A percentile compares a stretch with the other conserved stretches of the same genome.
Conservation (phyloP, 1,140 invertebrate genomes). For the Chironomus striatipennis region DNA sequence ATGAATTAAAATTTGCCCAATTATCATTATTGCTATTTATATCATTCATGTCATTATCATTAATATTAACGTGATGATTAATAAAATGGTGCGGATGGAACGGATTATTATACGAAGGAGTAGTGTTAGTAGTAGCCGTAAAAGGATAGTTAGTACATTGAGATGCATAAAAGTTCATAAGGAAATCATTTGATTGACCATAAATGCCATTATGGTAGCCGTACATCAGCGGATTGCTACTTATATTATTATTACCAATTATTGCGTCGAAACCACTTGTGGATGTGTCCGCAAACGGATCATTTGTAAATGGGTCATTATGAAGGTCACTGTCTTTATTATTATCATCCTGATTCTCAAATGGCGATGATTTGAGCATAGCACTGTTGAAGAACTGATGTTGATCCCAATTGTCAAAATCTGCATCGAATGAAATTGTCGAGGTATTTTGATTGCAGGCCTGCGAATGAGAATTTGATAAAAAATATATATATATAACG, state of each 20-base stretch:
- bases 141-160: conserved; percentile 19
- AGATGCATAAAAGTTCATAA: conserved; percentile 9
- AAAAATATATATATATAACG: too few relatives aligned
- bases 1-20: conserved; percentile 25
- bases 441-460: background rate
- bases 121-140: conserved; percentile 8
- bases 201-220: background rate
- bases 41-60: background rate
- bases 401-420: conserved; percentile 17
- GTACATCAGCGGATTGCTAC: background rate
- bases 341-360: background rate
- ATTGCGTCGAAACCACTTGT: background rate
- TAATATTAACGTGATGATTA: background rate
- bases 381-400: conserved; percentile 6
- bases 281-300: background rate
- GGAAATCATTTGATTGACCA: conserved; percentile 2
- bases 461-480: background rate
- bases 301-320: background rate
- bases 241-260: conserved; percentile 20
- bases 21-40: conserved; percentile 16
- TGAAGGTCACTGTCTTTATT: background rate
- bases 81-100: conserved; percentile 3
- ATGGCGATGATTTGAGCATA: background rate
- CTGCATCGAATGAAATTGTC: background rate
- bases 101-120: conserved; percentile 23